Conservation (phyloP, 2,888 invertebrate genomes). For the Arctia plantaginis region DNA sequence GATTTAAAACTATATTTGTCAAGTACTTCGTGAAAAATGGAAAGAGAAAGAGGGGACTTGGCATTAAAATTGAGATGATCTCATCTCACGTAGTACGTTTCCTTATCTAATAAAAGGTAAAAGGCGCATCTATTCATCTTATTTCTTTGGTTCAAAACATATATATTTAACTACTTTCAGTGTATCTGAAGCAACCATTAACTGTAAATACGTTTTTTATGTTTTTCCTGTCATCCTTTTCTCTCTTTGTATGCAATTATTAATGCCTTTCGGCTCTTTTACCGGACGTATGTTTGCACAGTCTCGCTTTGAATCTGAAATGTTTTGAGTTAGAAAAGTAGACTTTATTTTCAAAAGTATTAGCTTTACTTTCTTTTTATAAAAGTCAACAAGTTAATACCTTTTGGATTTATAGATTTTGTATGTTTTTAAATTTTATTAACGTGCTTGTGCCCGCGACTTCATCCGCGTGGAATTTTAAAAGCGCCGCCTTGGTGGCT, state of each 20-base stretch:
- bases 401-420: too few relatives aligned
- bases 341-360: neutral
- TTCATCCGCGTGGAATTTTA: too few relatives aligned
- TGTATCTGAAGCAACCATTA: conserved; percentile 14
- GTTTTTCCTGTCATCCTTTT: conserved; percentile 12
- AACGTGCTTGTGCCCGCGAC: too few relatives aligned
- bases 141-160: conserved; percentile 14
- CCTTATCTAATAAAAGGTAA: too few relatives aligned
- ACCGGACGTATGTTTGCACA: conserved; percentile 2
- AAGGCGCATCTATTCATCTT: conserved; percentile 7
- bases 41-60: too few relatives aligned
- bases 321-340: conserved; percentile 1
- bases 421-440: neutral
- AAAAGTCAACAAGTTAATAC: too few relatives aligned
- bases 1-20: too few relatives aligned
- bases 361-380: neutral
- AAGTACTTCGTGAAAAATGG: too few relatives aligned
- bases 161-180: conserved; percentile 22
- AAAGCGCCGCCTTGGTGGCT: too few relatives aligned
- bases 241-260: conserved; percentile 22
- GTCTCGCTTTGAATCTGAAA: conserved; percentile 4
- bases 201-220: conserved; percentile 3
- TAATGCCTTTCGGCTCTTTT: conserved; percentile 16
- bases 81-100: too few relatives aligned
- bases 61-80: too few relatives aligned